Evolutionary conservation across 2,888 invertebrate genomes (phyloP).

Genomic region (Melinaea menophilus): DNA sequence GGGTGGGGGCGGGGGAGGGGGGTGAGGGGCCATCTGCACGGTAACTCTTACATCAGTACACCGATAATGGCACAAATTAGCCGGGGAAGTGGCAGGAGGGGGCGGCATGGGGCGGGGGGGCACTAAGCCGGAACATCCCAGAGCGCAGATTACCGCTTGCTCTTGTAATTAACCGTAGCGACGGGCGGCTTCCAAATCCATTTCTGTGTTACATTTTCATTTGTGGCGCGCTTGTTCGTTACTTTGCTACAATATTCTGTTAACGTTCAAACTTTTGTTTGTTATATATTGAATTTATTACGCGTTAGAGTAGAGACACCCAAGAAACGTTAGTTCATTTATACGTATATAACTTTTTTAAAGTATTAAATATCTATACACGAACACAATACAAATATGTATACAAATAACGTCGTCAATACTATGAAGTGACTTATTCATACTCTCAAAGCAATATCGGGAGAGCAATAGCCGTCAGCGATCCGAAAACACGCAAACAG

Average conservation of each 20-base stretch:
- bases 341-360: background rate
- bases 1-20: constrained; percentile 49
- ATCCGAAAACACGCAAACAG: constrained; percentile 77
- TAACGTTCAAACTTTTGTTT: constrained; percentile 50
- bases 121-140: constrained; percentile 78
- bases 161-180: constrained; percentile 79
- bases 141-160: constrained; percentile 79
- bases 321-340: background rate
- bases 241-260: constrained; percentile 60
- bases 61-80: constrained; percentile 79
- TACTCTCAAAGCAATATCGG: constrained; percentile 72
- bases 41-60: constrained; percentile 79
- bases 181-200: constrained; percentile 78
- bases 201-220: constrained; percentile 79
- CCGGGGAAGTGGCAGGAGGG: constrained; percentile 71
- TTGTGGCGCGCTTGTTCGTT: constrained; percentile 67
- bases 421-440: constrained; percentile 68
- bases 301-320: background rate
- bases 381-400: constrained; percentile 57
- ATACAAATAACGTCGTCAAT: constrained; percentile 51
- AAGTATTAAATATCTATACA: constrained; percentile 41
- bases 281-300: constrained; percentile 7
- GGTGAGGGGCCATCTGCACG: constrained; percentile 69
- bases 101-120: constrained; percentile 48
- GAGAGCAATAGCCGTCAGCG: constrained; percentile 69